Conservation (phyloP, 2,888 invertebrate species). For the Polyommatus iphigenia region DNA sequence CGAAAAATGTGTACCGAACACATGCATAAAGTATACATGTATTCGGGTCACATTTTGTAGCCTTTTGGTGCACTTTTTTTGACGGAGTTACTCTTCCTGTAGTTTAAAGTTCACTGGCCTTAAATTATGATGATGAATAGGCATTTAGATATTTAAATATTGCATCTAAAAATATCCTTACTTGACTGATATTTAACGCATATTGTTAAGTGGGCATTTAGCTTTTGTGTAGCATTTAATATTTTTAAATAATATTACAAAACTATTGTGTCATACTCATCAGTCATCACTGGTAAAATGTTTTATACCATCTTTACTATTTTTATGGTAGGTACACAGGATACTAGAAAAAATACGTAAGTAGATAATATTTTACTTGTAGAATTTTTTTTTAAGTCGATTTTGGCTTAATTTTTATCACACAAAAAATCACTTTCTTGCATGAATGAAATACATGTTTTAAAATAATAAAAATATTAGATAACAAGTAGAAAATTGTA, state of each 20-base stretch:
- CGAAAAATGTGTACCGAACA: too few relatives aligned
- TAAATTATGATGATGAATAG: neutral
- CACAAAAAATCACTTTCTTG: neutral
- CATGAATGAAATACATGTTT: too few relatives aligned
- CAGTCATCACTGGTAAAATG: neutral
- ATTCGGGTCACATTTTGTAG: too few relatives aligned
- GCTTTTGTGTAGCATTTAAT: neutral
- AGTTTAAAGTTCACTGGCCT: too few relatives aligned
- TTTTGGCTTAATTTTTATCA: too few relatives aligned
- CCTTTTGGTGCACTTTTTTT: too few relatives aligned
- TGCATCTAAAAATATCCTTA: neutral
- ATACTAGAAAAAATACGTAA: neutral
- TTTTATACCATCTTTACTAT: neutral
- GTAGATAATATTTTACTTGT: too few relatives aligned
- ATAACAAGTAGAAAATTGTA: constrained; percentile 1
- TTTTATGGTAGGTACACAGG: neutral
- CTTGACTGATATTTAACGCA: neutral
- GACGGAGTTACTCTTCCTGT: too few relatives aligned
- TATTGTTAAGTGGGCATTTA: neutral
- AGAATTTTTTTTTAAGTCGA: too few relatives aligned
- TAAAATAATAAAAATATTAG: neutral
- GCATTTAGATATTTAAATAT: neutral
- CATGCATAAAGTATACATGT: too few relatives aligned
- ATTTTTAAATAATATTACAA: neutral
- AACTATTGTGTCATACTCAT: neutral